Percentiles rank a stretch among this genome's conserved stretches.
phyloP scores from a whole-genome alignment of 2,888 invertebrate genomes.

The Incurvaria masculella region DNA sequence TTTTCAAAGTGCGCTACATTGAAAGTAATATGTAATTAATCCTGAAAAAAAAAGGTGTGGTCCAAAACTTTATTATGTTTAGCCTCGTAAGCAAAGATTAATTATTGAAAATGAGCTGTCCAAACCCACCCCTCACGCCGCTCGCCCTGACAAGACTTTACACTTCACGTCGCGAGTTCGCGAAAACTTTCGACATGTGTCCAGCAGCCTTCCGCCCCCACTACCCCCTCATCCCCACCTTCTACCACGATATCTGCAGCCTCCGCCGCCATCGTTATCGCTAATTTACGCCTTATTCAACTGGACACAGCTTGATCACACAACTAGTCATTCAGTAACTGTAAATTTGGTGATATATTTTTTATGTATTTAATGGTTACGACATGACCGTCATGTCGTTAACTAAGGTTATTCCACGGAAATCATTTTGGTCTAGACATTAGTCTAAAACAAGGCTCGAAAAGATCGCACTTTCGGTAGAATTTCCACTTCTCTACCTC shows the following conservation, averaged over 20 bases:
- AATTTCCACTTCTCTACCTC: no score
- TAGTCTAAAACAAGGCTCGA: no score
- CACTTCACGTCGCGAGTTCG: conserved; percentile 35
- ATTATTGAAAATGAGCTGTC: conserved; percentile 20
- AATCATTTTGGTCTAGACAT: no score
- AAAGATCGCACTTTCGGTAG: no score
- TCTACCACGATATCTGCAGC: neutral
- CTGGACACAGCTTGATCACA: no score
- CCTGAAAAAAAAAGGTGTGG: conserved; percentile 14
- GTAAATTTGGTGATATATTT: no score
- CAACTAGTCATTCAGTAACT: no score
- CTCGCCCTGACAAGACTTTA: conserved; percentile 36
- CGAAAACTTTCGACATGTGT: conserved; percentile 45
- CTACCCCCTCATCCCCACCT: neutral
- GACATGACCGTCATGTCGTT: no score
- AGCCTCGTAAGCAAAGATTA: conserved; percentile 2
- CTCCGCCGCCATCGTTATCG: neutral
- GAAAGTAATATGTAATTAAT: conserved; percentile 7
- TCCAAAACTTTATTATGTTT: conserved; percentile 5
- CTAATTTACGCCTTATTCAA: no score
- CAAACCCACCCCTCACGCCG: conserved; percentile 22
- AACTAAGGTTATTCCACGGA: no score
- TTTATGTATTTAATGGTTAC: no score
- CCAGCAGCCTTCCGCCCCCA: conserved; percentile 30
- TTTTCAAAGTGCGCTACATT: conserved; percentile 10